phyloP scores from a whole-genome alignment of 92 coral and sea anemone genomes.

The Epizoanthus illoricatus region DNA sequence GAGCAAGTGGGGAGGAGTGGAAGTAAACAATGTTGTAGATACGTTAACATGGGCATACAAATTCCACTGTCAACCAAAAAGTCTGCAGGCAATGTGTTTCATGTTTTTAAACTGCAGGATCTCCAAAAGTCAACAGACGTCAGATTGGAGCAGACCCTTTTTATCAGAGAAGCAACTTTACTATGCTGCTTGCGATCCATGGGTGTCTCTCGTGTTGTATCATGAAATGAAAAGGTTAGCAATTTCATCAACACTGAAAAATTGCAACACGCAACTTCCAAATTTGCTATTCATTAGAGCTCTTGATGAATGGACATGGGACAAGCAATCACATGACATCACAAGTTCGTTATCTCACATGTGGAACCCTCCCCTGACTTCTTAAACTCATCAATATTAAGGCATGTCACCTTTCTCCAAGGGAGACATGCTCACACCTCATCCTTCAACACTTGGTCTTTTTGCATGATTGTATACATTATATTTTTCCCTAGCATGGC shows the following conservation, averaged over 20 bases:
- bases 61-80: constrained; percentile 23
- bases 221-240: constrained; percentile 34
- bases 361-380: too few species aligned
- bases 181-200: constrained; percentile 39
- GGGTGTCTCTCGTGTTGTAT: constrained; percentile 29
- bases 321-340: too few species aligned
- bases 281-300: neutral
- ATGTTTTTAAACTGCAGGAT: constrained; percentile 32
- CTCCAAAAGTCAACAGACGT: constrained; percentile 36
- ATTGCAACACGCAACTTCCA: neutral
- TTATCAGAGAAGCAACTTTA: constrained; percentile 31
- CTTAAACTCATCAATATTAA: too few species aligned
- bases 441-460: too few species aligned
- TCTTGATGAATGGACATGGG: too few species aligned
- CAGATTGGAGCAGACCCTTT: constrained; percentile 33
- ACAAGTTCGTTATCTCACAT: too few species aligned
- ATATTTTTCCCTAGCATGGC: too few species aligned
- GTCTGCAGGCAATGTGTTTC: constrained; percentile 38
- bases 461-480: too few species aligned
- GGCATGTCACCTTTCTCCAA: too few species aligned
- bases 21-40: constrained; percentile 32
- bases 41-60: constrained; percentile 36
- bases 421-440: too few species aligned
- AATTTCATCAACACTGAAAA: neutral
- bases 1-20: constrained; percentile 26